These are phyloP conservation scores for Hypanus sabinus DNA, from an alignment of 2,113 vertebrate genomes.

Conservation along the genomic window DNA sequence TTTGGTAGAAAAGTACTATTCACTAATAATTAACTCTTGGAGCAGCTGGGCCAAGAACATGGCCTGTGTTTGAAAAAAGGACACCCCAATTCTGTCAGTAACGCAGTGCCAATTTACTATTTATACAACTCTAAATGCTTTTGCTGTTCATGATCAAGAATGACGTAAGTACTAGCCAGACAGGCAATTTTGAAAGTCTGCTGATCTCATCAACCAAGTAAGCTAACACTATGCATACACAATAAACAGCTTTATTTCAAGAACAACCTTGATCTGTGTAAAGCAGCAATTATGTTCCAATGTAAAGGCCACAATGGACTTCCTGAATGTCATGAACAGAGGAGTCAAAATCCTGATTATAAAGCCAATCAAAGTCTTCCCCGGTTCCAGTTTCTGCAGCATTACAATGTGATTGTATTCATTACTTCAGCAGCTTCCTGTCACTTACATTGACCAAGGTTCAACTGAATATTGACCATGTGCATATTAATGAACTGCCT, in stretches of 20 bases:
- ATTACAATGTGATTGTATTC: not conserved
- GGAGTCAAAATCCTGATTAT: not conserved
- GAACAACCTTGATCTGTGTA: not conserved
- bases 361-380: not conserved
- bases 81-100: not conserved
- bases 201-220: not conserved
- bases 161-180: not conserved
- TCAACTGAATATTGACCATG: not conserved
- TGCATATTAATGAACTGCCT: not conserved
- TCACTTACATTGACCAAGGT: not conserved
- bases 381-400: not conserved
- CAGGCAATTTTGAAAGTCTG: not conserved
- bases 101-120: not conserved
- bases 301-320: not conserved
- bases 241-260: not conserved
- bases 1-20: not conserved
- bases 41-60: not conserved
- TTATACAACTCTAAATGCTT: not conserved
- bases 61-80: not conserved
- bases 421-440: not conserved
- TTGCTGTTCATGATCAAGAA: not conserved
- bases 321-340: not conserved
- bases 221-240: not conserved
- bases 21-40: not conserved
- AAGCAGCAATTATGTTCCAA: not conserved